These are phyloP conservation scores for Sinocyclocheilus grahami DNA, from an alignment of 2,113 vertebrate genomes.

Conservation along the genomic window DNA sequence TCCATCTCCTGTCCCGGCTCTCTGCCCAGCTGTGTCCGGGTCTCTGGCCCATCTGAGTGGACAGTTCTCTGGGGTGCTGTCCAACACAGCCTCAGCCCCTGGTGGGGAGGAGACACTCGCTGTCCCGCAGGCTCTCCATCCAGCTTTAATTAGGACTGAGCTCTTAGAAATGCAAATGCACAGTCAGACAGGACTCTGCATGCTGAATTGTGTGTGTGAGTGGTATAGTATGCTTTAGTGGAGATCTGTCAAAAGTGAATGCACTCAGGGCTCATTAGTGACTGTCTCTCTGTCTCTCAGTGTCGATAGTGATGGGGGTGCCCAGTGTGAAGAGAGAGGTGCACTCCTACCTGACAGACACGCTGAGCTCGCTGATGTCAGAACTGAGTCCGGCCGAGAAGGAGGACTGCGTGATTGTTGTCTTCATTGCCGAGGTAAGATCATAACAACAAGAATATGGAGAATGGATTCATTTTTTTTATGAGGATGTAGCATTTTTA, in stretches of 20 bases:
- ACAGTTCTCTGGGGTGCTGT: neutral
- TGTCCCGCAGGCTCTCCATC: neutral
- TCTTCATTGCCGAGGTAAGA: slow-evolving; percentile 92
- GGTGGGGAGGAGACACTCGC: neutral
- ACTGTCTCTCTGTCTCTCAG: slow-evolving; percentile 68
- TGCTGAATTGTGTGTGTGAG: neutral
- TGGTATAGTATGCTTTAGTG: neutral
- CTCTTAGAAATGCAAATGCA: slow-evolving; percentile 15
- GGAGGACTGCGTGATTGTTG: slow-evolving; percentile 96
- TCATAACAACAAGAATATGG: neutral
- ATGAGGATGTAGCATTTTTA: neutral
- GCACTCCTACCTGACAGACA: slow-evolving; percentile 95
- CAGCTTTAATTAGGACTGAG: slow-evolving; percentile 1
- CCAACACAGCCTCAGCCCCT: neutral
- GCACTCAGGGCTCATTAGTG: neutral
- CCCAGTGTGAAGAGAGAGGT: slow-evolving; percentile 96
- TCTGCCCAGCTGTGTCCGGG: neutral
- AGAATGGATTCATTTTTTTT: neutral
- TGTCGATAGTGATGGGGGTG: slow-evolving; percentile 97
- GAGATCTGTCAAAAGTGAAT: neutral
- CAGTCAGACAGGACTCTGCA: neutral
- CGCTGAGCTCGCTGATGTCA: slow-evolving; percentile 93
- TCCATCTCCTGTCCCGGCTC: neutral
- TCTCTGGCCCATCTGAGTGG: neutral
- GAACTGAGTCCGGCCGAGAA: slow-evolving; percentile 91